Conservation (phyloP, 2,888 invertebrate species). For the Eulithis prunata region DNA sequence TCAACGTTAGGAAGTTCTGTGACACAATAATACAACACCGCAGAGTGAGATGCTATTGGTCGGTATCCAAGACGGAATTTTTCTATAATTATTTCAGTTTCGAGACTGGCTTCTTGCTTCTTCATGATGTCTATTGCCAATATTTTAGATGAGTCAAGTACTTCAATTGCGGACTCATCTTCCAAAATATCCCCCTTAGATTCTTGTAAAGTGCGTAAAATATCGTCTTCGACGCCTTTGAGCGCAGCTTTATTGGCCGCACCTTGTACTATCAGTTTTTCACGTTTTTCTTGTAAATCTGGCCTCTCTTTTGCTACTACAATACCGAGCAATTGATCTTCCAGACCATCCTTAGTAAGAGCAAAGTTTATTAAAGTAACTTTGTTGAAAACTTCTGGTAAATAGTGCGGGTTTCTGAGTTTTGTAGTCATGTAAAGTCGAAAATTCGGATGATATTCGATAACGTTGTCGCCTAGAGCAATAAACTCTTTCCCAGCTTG, state of each 20-base stretch:
- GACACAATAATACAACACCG: slow-evolving; percentile 92
- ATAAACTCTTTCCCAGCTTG: slow-evolving; percentile 90
- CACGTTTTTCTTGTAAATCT: slow-evolving; percentile 91
- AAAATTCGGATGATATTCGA: slow-evolving; percentile 90
- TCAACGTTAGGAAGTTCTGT: slow-evolving; percentile 93
- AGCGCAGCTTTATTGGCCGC: slow-evolving; percentile 92
- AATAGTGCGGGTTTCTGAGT: slow-evolving; percentile 92
- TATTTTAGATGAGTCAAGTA: slow-evolving; percentile 93
- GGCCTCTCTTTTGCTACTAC: slow-evolving; percentile 94
- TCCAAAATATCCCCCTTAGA: slow-evolving; percentile 95
- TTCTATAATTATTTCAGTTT: slow-evolving; percentile 91
- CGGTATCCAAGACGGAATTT: slow-evolving; percentile 89
- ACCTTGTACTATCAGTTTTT: slow-evolving; percentile 90
- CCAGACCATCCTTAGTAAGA: slow-evolving; percentile 91
- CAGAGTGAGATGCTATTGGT: slow-evolving; percentile 91
- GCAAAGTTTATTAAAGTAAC: slow-evolving; percentile 93
- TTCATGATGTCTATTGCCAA: slow-evolving; percentile 92
- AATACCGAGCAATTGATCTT: slow-evolving; percentile 93
- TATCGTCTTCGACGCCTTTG: slow-evolving; percentile 94
- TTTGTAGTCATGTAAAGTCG: slow-evolving; percentile 93
- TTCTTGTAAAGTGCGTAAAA: slow-evolving; percentile 92
- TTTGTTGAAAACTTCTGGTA: slow-evolving; percentile 93
- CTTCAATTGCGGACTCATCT: slow-evolving; percentile 94
- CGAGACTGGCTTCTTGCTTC: slow-evolving; percentile 91
- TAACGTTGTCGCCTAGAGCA: slow-evolving; percentile 90